A percentile compares a stretch with the other conserved stretches of the same genome.
phyloP scores from a whole-genome alignment of 2,888 invertebrate genomes.

The Drosophila paracracens region DNA sequence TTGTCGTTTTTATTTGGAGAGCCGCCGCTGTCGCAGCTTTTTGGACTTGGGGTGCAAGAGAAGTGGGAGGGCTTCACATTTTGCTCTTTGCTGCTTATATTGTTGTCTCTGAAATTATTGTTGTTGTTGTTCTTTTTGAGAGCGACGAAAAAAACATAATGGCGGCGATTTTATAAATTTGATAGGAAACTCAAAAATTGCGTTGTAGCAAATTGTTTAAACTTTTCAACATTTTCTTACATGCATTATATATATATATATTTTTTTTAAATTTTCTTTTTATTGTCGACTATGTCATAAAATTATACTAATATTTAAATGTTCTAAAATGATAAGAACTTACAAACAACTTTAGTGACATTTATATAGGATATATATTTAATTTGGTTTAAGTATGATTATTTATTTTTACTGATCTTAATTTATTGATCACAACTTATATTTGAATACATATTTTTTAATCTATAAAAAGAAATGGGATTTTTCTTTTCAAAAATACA shows the following conservation, averaged over 20 bases:
- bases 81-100: constrained; percentile 42
- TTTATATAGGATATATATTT: neutral
- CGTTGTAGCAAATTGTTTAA: constrained; percentile 80
- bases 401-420: neutral
- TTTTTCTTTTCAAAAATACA: neutral
- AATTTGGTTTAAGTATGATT: constrained; percentile 1
- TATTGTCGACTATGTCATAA: constrained; percentile 31
- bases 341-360: neutral
- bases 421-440: too few species aligned
- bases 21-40: constrained; percentile 35
- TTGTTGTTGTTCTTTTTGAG: constrained; percentile 33
- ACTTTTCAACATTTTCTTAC: constrained; percentile 52
- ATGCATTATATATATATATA: constrained; percentile 23
- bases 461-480: neutral
- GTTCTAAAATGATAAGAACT: neutral
- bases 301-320: constrained; percentile 7
- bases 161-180: constrained; percentile 73
- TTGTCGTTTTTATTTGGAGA: constrained; percentile 57
- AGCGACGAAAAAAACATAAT: constrained; percentile 70
- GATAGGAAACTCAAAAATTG: constrained; percentile 74
- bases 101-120: constrained; percentile 21
- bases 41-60: constrained; percentile 44
- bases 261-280: constrained; percentile 22
- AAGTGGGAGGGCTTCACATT: constrained; percentile 64
- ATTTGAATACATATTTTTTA: neutral